Evolutionary conservation across 2,888 invertebrate genomes (phyloP), one percentile per base, ranked within the genome.

Genomic region (Andrena camellia): DNA sequence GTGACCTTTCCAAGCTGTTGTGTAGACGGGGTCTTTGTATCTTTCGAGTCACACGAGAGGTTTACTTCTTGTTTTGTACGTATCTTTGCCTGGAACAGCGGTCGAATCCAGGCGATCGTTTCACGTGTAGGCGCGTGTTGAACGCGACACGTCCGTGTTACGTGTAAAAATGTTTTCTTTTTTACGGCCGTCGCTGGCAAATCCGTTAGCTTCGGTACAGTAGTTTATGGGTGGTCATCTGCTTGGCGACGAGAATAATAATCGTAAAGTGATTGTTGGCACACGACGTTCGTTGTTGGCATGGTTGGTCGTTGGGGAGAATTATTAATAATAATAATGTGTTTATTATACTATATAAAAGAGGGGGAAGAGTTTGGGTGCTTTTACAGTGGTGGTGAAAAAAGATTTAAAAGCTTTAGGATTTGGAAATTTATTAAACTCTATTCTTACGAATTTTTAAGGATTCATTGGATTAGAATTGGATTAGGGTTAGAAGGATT

Each of bases 241-340:
- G 72, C 26, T 50, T 13, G 62, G 33, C 60, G 73, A 64, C 33
- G 48, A 50, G 86, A 83, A 86, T 86, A 73, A 75, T 75, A 85
- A 86, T 81, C 68, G 67, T 77, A 62, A 72, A 69, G 67, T 66
- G 54, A 20, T 54, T 20, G 54, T 20, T 20, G 54, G 54, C 20
- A 20, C 20, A 20, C 54, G 20, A 20, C 20, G 8, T 2, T 8
- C 8, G 54, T 2, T 20, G 54, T 1, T 20, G 54, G 20, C 20
- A 54, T 1, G 8, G 20, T 54, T 54, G 0, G 20, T 8, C 17
- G n/a, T 54, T 20, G 20, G 23, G 60, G 17, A 42, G 42, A 17
- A 17, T 3, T 42, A 42, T 4, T 42, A 42, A 42, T 17, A 42
- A 42, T 35, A 3, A 35, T 42, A 5, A 42, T 1, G 17, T 42